Evolutionary conservation across 2,113 vertebrate species (phyloP).

Genomic region (Archocentrus centrarchus): DNA sequence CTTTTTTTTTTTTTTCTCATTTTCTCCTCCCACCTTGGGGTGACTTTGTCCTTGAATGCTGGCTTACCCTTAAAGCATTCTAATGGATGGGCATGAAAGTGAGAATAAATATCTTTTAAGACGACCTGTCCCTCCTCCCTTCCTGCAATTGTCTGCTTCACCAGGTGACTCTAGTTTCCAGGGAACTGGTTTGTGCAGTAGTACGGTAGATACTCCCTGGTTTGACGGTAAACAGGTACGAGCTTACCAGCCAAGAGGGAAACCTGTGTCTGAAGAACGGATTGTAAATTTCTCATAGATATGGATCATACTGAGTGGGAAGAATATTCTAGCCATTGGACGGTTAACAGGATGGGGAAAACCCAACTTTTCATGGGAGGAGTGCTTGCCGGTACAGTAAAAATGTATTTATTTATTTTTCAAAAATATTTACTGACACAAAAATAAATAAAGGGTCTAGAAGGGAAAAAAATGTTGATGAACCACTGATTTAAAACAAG

Average conservation of each 20-base stretch:
- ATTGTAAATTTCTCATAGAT: not conserved
- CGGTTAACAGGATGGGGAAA: not conserved
- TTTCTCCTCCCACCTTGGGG: conserved; percentile 1
- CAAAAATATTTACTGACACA: not conserved
- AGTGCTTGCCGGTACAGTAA: conserved; percentile 55
- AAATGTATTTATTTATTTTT: not conserved
- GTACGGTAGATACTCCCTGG: not conserved
- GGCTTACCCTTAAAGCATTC: conserved; percentile 11
- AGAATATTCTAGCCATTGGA: not conserved
- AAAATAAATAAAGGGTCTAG: not conserved
- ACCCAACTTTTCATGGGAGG: conserved; percentile 8
- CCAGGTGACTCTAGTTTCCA: conserved; percentile 54
- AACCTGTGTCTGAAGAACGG: not conserved
- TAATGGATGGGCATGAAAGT: conserved; percentile 18
- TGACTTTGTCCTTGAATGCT: conserved; percentile 32
- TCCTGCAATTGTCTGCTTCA: conserved; percentile 20
- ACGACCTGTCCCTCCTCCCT: conserved; percentile 26
- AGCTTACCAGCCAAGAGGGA: conserved; percentile 1
- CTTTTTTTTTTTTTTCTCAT: not conserved
- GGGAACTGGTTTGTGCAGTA: conserved; percentile 75
- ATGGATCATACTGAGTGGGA: not conserved
- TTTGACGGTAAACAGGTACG: conserved; percentile 37
- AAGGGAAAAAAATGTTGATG: not conserved
- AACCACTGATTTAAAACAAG: not conserved
- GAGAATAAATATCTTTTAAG: conserved; percentile 38